These are phyloP conservation scores for Oscarella lobularis DNA, from an alignment of 37 sponge, comb jelly and placozoan species.

Conservation along the genomic window DNA sequence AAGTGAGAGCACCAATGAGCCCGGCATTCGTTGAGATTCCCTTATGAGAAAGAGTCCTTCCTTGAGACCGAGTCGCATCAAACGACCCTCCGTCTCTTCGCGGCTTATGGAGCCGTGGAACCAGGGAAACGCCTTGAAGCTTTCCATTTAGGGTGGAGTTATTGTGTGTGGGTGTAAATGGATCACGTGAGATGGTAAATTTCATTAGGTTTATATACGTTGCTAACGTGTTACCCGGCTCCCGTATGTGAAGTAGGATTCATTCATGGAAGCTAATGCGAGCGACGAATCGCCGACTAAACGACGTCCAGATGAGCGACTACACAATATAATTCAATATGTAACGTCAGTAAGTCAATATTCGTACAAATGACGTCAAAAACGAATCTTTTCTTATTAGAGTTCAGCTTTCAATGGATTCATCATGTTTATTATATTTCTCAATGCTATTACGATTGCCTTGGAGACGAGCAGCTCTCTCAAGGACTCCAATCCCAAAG, in stretches of 20 bases:
- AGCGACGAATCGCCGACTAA: too few species aligned
- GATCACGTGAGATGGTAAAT: too few species aligned
- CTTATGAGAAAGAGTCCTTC: neutral
- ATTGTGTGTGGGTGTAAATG: too few species aligned
- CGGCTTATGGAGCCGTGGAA: neutral
- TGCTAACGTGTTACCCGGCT: too few species aligned
- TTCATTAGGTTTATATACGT: too few species aligned
- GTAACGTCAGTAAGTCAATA: neutral
- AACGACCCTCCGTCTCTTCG: neutral
- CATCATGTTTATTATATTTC: constrained; percentile 44
- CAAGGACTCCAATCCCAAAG: constrained; percentile 8
- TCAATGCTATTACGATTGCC: constrained; percentile 53
- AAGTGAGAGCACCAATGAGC: neutral
- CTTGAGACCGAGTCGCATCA: neutral
- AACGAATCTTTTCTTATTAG: neutral
- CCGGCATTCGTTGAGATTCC: neutral
- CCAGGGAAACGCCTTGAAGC: too few species aligned
- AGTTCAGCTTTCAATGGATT: constrained; percentile 23
- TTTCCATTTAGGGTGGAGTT: too few species aligned
- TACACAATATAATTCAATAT: neutral
- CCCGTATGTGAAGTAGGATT: too few species aligned
- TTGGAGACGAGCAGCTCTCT: constrained; percentile 57
- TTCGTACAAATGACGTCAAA: neutral
- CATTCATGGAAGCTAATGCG: too few species aligned
- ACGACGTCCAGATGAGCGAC: neutral